Evolutionary conservation across 2,797 vertebrate genomes (phyloP).

Genomic region (Fratercula arctica): DNA sequence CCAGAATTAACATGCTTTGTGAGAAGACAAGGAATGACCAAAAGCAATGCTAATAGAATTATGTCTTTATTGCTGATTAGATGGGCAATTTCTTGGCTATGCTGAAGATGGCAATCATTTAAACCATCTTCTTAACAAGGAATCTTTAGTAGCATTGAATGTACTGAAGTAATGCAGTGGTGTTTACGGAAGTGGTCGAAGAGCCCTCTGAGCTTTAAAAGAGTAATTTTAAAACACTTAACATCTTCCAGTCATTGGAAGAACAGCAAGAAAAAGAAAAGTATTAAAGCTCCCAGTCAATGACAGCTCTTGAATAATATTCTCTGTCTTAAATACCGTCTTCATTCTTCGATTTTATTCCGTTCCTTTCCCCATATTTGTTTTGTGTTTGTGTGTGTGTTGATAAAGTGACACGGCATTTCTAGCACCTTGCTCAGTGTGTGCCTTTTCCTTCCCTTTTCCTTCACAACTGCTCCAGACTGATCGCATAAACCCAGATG

Average conservation of each 20-base stretch:
- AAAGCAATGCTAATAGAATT: not conserved
- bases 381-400: conserved; percentile 38
- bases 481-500: conserved; percentile 90
- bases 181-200: not conserved
- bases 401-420: conserved; percentile 56
- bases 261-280: not conserved
- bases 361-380: not conserved
- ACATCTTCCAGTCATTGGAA: not conserved
- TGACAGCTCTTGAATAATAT: conserved; percentile 32
- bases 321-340: not conserved
- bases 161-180: not conserved
- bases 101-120: not conserved
- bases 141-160: not conserved
- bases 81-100: not conserved
- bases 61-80: not conserved
- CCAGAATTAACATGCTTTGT: not conserved
- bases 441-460: conserved; percentile 81
- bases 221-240: not conserved
- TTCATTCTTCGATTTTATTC: conserved; percentile 51
- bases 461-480: conserved; percentile 87
- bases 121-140: not conserved
- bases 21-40: not conserved
- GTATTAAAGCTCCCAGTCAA: not conserved
- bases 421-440: conserved; percentile 77
- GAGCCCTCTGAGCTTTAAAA: not conserved